Percentiles rank a stretch among this genome's conserved stretches.
phyloP scores from a whole-genome alignment of 2,888 invertebrate genomes.

The Microplitis deprimator region DNA sequence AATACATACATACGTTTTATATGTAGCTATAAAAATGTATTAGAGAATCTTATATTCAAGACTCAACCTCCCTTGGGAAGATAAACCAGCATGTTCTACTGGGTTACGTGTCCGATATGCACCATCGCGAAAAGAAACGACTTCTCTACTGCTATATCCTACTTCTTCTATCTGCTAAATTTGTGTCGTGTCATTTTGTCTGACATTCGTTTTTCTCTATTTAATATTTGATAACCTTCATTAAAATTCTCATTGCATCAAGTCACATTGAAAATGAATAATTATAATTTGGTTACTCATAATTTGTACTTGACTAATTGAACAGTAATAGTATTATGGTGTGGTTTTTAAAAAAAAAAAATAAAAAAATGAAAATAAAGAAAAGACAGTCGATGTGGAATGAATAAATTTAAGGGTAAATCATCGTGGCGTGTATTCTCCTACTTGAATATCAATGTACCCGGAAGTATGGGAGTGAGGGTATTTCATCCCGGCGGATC shows the following conservation, averaged over 20 bases:
- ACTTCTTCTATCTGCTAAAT: not conserved
- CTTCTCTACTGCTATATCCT: constrained; percentile 25
- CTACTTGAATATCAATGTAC: constrained; percentile 64
- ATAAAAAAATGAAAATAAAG: not conserved
- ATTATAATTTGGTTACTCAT: not conserved
- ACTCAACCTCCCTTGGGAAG: constrained; percentile 51
- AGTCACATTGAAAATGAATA: too few species aligned
- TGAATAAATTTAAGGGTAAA: constrained; percentile 49
- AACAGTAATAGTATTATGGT: not conserved
- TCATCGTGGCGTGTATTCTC: constrained; percentile 56
- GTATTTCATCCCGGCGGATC: constrained; percentile 7
- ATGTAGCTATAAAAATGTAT: constrained; percentile 59
- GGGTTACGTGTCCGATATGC: constrained; percentile 59
- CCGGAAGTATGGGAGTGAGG: constrained; percentile 53
- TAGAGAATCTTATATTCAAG: constrained; percentile 59
- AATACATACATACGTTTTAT: constrained; percentile 37
- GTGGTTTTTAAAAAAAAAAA: not conserved
- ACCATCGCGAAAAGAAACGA: constrained; percentile 47
- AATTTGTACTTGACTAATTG: not conserved
- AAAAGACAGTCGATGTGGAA: constrained; percentile 6
- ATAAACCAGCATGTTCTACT: constrained; percentile 55
- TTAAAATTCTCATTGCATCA: not conserved
- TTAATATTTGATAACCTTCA: not conserved
- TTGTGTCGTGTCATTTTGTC: not conserved
- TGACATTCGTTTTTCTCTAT: not conserved